These are phyloP conservation scores for Galbula dea DNA, from an alignment of 2,113 vertebrate genomes.

Conservation along the genomic window DNA sequence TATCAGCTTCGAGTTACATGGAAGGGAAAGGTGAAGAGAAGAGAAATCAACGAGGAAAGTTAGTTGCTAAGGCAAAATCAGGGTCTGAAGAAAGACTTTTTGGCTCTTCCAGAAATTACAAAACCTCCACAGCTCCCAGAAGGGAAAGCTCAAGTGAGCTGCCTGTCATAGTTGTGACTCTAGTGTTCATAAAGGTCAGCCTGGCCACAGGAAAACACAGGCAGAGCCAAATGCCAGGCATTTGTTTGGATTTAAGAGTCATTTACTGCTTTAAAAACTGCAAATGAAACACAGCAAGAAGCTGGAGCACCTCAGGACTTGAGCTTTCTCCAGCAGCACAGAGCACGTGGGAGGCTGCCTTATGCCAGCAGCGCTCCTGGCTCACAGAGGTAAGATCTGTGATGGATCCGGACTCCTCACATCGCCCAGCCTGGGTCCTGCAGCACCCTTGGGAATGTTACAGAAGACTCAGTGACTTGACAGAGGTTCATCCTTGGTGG, in stretches of 20 bases:
- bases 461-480: neutral
- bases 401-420: neutral
- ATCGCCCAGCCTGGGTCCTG: neutral
- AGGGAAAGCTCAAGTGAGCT: conserved; percentile 20
- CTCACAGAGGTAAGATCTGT: neutral
- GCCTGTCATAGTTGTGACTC: neutral
- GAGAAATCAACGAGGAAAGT: conserved; percentile 24
- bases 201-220: conserved; percentile 17
- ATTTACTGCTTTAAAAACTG: conserved; percentile 7
- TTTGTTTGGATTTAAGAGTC: neutral
- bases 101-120: conserved; percentile 31
- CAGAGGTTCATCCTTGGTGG: accelerated
- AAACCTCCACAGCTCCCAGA: conserved; percentile 23
- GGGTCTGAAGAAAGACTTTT: conserved; percentile 30
- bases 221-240: conserved; percentile 14
- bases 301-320: neutral
- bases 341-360: neutral
- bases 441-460: neutral
- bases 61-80: conserved; percentile 15
- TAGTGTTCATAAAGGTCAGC: conserved; percentile 40
- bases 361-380: neutral
- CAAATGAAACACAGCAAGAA: neutral
- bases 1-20: neutral
- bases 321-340: neutral
- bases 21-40: conserved; percentile 52